These are phyloP conservation scores for Pseudomyrmex sp. DNA, from an alignment of 1,140 invertebrate genomes.

Conservation along the genomic window DNA sequence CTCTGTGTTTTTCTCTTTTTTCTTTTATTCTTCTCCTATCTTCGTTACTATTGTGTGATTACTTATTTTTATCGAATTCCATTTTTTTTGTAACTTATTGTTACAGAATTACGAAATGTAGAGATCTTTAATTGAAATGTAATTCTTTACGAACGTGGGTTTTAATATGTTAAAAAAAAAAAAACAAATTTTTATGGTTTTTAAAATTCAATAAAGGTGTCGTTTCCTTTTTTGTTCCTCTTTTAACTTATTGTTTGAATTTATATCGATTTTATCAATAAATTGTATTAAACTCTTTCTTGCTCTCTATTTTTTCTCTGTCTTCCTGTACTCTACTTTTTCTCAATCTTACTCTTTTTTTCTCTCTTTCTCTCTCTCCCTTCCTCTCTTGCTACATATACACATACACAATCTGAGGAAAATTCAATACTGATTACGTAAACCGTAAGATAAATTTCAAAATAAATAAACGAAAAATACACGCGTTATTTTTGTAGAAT, in stretches of 20 bases:
- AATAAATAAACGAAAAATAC: no score
- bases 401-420: conserved; percentile 21
- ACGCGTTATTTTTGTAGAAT: no score
- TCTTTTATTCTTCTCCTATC: background rate
- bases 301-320: background rate
- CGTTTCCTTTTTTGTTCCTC: background rate
- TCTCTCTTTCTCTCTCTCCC: background rate
- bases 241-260: conserved; percentile 33
- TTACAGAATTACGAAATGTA: background rate
- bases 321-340: no score
- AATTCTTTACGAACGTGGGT: background rate
- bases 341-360: background rate
- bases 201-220: background rate
- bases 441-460: background rate
- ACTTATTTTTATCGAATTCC: conserved; percentile 20
- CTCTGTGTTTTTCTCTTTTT: conserved; percentile 31
- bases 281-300: conserved; percentile 23
- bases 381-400: background rate
- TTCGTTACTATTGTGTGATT: background rate
- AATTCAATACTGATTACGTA: conserved; percentile 27
- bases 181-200: no score
- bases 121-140: background rate
- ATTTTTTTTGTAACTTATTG: conserved; percentile 15
- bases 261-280: conserved; percentile 50
- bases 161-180: background rate